A percentile compares a stretch with the other conserved stretches of the same genome.
Evolutionary conservation across 2,888 invertebrate genomes (phyloP).

Genomic region (Watsonalla cultraria): DNA sequence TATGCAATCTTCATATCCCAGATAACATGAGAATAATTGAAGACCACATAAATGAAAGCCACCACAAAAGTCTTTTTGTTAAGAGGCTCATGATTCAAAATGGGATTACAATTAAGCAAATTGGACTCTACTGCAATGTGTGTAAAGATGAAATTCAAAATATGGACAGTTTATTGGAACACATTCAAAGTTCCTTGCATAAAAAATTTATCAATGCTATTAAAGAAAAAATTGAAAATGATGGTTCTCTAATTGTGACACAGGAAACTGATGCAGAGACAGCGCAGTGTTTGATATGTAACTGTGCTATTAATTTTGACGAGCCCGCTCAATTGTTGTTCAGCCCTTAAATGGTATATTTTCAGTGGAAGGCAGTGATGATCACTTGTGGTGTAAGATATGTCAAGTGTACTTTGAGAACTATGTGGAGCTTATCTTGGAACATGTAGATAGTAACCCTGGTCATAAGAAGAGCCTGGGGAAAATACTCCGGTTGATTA

Average conservation of each 20-base stretch:
- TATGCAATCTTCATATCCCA: conserved; percentile 30
- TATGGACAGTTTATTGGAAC: conserved; percentile 15
- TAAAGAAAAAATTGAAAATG: conserved; percentile 23
- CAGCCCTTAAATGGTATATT: conserved; percentile 51
- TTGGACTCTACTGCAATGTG: conserved; percentile 22
- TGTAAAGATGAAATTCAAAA: conserved; percentile 23
- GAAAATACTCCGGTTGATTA: conserved; percentile 34
- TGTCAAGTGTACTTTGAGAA: conserved; percentile 46
- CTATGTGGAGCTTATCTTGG: conserved; percentile 38
- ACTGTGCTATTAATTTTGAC: conserved; percentile 23
- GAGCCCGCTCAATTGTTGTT: conserved; percentile 37
- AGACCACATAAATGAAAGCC: conserved; percentile 25
- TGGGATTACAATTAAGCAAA: conserved; percentile 19
- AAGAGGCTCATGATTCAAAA: conserved; percentile 32
- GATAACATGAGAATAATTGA: conserved; percentile 25
- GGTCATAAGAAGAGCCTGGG: conserved; percentile 27
- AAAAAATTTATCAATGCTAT: conserved; percentile 17
- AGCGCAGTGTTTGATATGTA: conserved; percentile 34
- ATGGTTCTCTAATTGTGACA: conserved; percentile 35
- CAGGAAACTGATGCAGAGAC: conserved; percentile 16
- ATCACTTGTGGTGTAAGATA: conserved; percentile 50
- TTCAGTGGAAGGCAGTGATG: conserved; percentile 34
- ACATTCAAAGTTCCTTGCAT: conserved; percentile 29
- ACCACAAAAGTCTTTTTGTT: conserved; percentile 26
- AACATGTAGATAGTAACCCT: conserved; percentile 39